Evolutionary conservation across 2,113 vertebrate species (phyloP), one percentile per base, ranked within the genome.

Genomic region (Talpa occidentalis): DNA sequence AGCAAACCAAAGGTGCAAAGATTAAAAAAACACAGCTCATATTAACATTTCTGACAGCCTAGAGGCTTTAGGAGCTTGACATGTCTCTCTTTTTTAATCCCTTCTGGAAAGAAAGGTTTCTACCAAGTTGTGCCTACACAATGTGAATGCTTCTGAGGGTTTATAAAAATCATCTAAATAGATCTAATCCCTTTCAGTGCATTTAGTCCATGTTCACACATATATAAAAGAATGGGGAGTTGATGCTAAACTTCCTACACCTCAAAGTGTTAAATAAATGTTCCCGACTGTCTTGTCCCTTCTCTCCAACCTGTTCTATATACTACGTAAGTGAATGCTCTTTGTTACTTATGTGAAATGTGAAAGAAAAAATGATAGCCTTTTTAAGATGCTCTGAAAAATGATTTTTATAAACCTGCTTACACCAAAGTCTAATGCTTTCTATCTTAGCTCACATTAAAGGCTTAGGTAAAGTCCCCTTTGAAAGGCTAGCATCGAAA

Each of bases 381-480:
- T 85, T 90, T 64, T 59, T 42, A 95, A 92, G 79, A 88, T 90
- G 85, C 86, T 69, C 62, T 93, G 62, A 90, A 91, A 90, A 96
- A 77, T 87, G 7, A 90, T 44, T 95, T 97, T 96, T 95, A 16
- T 87, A 95, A 97, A 90, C 54, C 0, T 21, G 2, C 47, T 94
- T 97, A 72, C 32, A 91, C 62, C 66, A 52, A 56, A 59, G 49
- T 93, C 44, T 81, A 79, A 62, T 94, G 74, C 93, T 93, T 94
- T 96, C 93, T 79, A 37, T 83, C 28, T 4, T 60, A 90, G 44
- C 30, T 93, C 11, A 86, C 32, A 92, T 94, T 22, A 81, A 85
- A 95, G 72, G 47, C 60, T 91, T 90, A 54, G 44, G 60, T 62
- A 49, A 74, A 67, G 49, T 79, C 14, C 60, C n/a, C 76, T 91